Percentiles rank a stretch among this genome's conserved stretches.
Evolutionary conservation across 2,888 invertebrate species (phyloP).

Genomic region (Dastarcus helophoroides): DNA sequence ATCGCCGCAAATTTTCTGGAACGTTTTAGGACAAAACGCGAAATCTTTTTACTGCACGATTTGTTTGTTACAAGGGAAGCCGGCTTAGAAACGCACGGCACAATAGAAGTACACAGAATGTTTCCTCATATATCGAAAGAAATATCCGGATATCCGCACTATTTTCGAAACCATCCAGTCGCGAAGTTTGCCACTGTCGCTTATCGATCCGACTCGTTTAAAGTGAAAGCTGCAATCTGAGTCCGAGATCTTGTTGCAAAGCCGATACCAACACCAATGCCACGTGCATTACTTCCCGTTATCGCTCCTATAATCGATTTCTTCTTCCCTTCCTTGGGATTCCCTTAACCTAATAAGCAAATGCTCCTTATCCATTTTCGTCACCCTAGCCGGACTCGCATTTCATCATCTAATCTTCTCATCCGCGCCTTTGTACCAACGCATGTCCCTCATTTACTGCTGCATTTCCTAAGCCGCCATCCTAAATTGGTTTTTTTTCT

Average conservation of each 20-base stretch:
- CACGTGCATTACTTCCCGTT: slow-evolving; percentile 15
- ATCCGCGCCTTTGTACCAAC: slow-evolving; percentile 1
- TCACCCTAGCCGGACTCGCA: background rate
- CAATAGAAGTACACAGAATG: too few species aligned
- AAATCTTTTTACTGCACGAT: too few species aligned
- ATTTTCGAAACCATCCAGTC: slow-evolving; percentile 21
- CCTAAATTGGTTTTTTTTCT: too few species aligned
- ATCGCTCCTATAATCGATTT: slow-evolving; percentile 2
- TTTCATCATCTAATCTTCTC: slow-evolving; percentile 2
- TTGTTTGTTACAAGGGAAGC: too few species aligned
- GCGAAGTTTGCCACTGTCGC: slow-evolving; percentile 21
- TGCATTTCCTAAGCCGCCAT: too few species aligned
- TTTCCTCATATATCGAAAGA: slow-evolving; percentile 23
- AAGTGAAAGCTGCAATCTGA: slow-evolving; percentile 22
- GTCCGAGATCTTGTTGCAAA: slow-evolving; percentile 21
- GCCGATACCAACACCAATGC: slow-evolving; percentile 13
- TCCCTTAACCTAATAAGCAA: slow-evolving; percentile 3
- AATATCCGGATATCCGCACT: slow-evolving; percentile 20
- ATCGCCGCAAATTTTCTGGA: too few species aligned
- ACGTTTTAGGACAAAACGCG: too few species aligned
- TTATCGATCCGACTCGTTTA: slow-evolving; percentile 23
- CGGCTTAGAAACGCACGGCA: too few species aligned
- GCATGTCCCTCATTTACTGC: too few species aligned
- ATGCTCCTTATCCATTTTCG: slow-evolving; percentile 1
- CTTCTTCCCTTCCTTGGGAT: background rate